Conservation (phyloP, 2,888 invertebrate genomes). For the Dynastes hyllus region DNA sequence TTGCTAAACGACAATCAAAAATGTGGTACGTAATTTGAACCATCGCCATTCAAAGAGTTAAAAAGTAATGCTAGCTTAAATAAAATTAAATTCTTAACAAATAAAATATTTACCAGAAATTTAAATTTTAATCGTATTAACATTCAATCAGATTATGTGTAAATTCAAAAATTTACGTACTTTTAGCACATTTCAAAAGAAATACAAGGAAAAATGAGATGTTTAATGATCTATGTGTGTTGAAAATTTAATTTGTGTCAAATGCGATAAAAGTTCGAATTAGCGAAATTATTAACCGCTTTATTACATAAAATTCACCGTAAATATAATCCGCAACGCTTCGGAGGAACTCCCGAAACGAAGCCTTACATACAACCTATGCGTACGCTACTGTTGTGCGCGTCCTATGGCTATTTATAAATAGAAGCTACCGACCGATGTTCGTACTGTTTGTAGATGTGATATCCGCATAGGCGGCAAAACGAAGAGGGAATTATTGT, state of each 20-base stretch:
- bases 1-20: too few species aligned
- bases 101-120: too few species aligned
- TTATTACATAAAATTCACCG: constrained; percentile 23
- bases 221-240: background rate
- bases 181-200: too few species aligned
- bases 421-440: constrained; percentile 37
- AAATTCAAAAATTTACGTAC: too few species aligned
- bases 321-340: constrained; percentile 33
- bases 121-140: too few species aligned
- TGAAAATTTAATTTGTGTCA: constrained; percentile 37
- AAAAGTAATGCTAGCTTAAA: too few species aligned
- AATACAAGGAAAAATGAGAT: too few species aligned
- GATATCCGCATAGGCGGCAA: constrained; percentile 44
- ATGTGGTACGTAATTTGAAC: too few species aligned
- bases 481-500: constrained; percentile 43
- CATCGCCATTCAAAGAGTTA: too few species aligned
- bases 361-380: constrained; percentile 19
- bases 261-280: constrained; percentile 27
- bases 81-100: too few species aligned
- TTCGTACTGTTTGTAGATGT: constrained; percentile 15
- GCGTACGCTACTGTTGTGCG: background rate
- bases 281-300: constrained; percentile 30
- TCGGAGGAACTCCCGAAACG: constrained; percentile 39
- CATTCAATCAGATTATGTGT: too few species aligned
- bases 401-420: constrained; percentile 33